Base-by-base conservation (phyloP, 2,113 vertebrate genomes). In the Mixornis gularis region DNA sequence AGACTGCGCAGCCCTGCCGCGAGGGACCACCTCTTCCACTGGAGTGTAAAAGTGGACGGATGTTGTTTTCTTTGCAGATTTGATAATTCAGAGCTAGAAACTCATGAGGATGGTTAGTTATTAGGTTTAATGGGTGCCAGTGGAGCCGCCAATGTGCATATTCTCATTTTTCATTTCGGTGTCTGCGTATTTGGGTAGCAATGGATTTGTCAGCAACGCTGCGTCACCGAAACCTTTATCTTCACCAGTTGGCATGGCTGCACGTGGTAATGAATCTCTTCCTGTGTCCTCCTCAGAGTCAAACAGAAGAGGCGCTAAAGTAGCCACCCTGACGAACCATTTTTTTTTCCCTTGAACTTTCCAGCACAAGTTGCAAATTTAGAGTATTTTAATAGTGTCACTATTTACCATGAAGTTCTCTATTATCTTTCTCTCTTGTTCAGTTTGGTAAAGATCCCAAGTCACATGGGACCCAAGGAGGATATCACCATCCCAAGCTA, bases 21-120 rank as follows among this genome's bases (percentile, higher is more conserved):
- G 97, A 98, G 98, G 98, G 98, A 98, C 98, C 98, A 98, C 98
- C 98, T 98, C 98, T 98, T 98, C 98, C 98, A 98, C 97, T 98
- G 98, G 97, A 98, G 98, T 98, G 98, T 98, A 98, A 98, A 98
- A 98, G 98, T 98, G 98, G 98, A 98, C 95, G 97, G 97, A 98
- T 98, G 98, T 98, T 98, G 98, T 98, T 98, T 98, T 98, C 97
- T 97, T 98, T 97, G 95, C 97, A 97, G 97, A 98, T 98, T 96
- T 97, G 97, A 97, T 98, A 94, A 97, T 97, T 98, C 97, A 93
- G 96, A 96, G 95, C 97, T 97, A 90, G 94, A 86, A 98, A 97
- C 96, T 97, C 80, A 22, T 36, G 79, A 97, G 96, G 92, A 95
- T 95, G 98, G 95, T 97, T 98, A 96, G 94, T 97, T 98, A 97